A percentile compares a stretch with the other conserved stretches of the same genome.
phyloP scores from a whole-genome alignment of 2,113 vertebrate species.

The Cyrtonyx montezumae region DNA sequence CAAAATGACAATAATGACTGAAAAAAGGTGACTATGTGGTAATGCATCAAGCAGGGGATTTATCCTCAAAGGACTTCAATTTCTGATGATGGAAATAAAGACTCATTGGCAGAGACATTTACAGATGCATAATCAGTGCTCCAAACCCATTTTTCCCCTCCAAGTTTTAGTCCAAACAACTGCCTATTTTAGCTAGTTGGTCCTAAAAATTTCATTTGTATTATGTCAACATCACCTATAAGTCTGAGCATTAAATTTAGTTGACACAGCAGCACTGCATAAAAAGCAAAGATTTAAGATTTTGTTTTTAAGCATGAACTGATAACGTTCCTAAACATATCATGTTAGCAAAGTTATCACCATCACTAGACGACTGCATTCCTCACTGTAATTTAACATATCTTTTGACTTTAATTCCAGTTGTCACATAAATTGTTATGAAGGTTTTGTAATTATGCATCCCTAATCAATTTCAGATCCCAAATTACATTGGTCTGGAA shows the following conservation, averaged over 20 bases:
- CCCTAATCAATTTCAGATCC: constrained; percentile 55
- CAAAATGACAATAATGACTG: not conserved
- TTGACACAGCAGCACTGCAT: not conserved
- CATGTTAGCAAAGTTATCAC: constrained; percentile 32
- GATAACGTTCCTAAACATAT: constrained; percentile 13
- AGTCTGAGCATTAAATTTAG: not conserved
- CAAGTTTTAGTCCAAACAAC: not conserved
- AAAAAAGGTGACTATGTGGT: not conserved
- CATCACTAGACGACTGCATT: not conserved
- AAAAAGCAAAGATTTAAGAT: not conserved
- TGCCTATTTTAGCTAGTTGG: not conserved
- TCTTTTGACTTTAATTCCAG: constrained; percentile 35
- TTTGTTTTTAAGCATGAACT: not conserved
- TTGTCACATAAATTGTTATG: constrained; percentile 15
- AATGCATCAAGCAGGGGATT: not conserved
- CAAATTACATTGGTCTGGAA: constrained; percentile 40
- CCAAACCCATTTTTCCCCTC: not conserved
- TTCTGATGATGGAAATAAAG: not conserved
- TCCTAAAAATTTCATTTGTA: not conserved
- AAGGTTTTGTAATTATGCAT: constrained; percentile 29
- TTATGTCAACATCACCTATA: not conserved
- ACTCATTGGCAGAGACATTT: not conserved
- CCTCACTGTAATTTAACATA: constrained; percentile 5
- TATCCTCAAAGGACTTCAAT: no score
- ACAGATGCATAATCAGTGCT: not conserved